Evolutionary conservation across 1,140 invertebrate species (phyloP).

Genomic region (Caerostris darwini): DNA sequence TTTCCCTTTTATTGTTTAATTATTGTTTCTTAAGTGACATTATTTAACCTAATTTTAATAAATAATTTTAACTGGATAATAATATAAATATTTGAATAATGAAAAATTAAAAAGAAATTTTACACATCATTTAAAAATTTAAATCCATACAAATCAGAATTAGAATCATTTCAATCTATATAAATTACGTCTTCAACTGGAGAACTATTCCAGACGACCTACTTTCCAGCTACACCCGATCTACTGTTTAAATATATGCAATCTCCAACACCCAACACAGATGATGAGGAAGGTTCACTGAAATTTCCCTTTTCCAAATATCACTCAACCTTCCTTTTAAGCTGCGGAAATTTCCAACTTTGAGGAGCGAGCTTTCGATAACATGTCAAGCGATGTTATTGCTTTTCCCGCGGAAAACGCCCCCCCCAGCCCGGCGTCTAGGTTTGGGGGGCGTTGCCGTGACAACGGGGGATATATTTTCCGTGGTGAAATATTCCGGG

Average conservation of each 20-base stretch:
- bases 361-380: conserved; percentile 13
- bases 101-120: too few relatives aligned
- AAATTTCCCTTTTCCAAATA: conserved; percentile 21
- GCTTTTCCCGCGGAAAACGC: neutral
- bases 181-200: too few relatives aligned
- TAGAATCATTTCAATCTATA: too few relatives aligned
- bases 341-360: neutral
- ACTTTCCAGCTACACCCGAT: too few relatives aligned
- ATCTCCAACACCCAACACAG: neutral
- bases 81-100: too few relatives aligned
- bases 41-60: too few relatives aligned
- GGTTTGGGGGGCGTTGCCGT: neutral
- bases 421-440: neutral
- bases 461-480: conserved; percentile 25
- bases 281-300: conserved; percentile 17
- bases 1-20: too few relatives aligned
- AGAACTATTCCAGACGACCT: too few relatives aligned
- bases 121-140: too few relatives aligned
- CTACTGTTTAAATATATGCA: neutral
- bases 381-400: conserved; percentile 38
- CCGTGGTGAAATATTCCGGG: neutral
- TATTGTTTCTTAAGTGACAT: too few relatives aligned
- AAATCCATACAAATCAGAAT: too few relatives aligned
- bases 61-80: too few relatives aligned
- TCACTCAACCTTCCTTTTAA: neutral